Percentiles rank a stretch among this genome's conserved stretches.
Conservation (phyloP, 2,888 invertebrate species). For the Drosophila tripunctata region DNA sequence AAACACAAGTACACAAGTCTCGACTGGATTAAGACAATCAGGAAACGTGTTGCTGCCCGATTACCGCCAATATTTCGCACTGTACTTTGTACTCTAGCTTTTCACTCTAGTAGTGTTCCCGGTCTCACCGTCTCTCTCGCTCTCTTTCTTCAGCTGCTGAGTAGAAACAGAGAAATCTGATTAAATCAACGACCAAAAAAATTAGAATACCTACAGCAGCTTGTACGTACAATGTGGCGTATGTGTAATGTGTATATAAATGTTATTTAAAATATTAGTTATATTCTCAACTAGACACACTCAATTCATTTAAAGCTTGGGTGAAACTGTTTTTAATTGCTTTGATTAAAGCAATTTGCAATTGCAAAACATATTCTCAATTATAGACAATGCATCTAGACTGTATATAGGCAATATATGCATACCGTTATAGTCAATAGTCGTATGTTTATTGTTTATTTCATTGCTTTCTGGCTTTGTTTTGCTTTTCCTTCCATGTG, state of each 20-base stretch:
- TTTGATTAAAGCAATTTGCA: conserved; percentile 41
- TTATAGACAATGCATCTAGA: conserved; percentile 24
- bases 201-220: conserved; percentile 5
- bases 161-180: conserved; percentile 38
- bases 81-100: conserved; percentile 41
- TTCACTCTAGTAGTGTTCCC: too few species aligned
- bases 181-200: conserved; percentile 33
- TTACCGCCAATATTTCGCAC: conserved; percentile 30
- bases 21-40: conserved; percentile 63
- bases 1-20: conserved; percentile 17
- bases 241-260: neutral
- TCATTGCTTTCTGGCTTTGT: neutral
- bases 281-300: neutral
- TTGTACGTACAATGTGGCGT: conserved; percentile 5
- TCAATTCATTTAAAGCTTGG: neutral
- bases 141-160: neutral
- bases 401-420: neutral
- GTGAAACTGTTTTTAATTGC: conserved; percentile 54
- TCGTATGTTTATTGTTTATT: conserved; percentile 29
- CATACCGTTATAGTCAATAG: conserved; percentile 24
- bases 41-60: conserved; percentile 55
- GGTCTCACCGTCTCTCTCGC: neutral
- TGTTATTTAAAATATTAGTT: neutral
- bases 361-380: conserved; percentile 33
- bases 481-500: conserved; percentile 3